Evolutionary conservation across 1,140 invertebrate genomes (phyloP).

Genomic region (Drosophila pachea): DNA sequence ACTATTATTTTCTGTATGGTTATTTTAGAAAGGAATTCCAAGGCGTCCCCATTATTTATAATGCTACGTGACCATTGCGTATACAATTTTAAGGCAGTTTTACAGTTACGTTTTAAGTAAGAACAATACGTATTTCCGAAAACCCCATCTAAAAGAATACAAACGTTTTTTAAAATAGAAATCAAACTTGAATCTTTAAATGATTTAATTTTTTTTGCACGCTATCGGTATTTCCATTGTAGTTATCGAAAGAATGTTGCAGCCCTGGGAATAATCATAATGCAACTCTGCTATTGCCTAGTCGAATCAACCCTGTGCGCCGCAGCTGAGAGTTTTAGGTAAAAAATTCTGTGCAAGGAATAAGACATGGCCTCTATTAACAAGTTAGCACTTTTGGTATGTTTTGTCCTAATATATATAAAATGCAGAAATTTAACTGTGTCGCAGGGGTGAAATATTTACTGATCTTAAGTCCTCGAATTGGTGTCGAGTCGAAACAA

Average conservation of each 20-base stretch:
- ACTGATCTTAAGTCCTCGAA: not conserved
- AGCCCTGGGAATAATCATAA: not conserved
- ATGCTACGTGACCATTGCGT: conserved; percentile 39
- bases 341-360: conserved; percentile 50
- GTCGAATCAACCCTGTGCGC: conserved; percentile 41
- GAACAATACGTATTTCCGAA: conserved; percentile 48
- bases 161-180: conserved; percentile 57
- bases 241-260: not conserved
- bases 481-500: conserved; percentile 24
- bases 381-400: conserved; percentile 77
- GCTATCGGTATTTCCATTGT: not conserved
- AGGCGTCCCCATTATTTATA: conserved; percentile 17
- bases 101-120: conserved; percentile 55
- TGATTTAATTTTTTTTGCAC: conserved; percentile 6
- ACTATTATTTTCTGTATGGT: conserved; percentile 49
- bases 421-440: not conserved
- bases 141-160: conserved; percentile 46
- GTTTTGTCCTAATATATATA: conserved; percentile 29
- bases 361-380: conserved; percentile 70
- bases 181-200: conserved; percentile 45
- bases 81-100: conserved; percentile 57
- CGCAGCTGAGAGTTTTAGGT: conserved; percentile 59
- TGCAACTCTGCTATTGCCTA: conserved; percentile 26
- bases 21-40: conserved; percentile 27
- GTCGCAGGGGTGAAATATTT: not conserved